Conservation (phyloP, 2,113 vertebrate species). For the Holacanthus passer region DNA sequence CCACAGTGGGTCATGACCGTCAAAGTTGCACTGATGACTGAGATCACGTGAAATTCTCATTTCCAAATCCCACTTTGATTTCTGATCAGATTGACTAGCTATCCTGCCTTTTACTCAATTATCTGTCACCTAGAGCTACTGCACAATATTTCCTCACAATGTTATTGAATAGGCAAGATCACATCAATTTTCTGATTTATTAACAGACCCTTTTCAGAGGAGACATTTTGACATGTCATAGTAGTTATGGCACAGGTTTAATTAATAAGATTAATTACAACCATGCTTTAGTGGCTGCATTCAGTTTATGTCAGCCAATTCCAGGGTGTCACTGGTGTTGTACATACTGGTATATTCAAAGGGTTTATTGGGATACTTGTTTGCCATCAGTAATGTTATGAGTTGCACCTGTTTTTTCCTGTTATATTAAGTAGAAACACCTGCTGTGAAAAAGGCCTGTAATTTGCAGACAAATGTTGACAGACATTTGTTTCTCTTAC, state of each 20-base stretch:
- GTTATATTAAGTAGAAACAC: not conserved
- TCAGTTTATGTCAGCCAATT: not conserved
- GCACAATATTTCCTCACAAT: not conserved
- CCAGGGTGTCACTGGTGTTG: not conserved
- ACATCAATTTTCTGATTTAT: not conserved
- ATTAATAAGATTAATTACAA: not conserved
- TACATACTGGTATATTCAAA: not conserved
- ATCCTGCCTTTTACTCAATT: constrained; percentile 5
- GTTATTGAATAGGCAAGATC: too few relatives aligned
- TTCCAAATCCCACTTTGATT: not conserved
- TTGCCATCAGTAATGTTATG: not conserved
- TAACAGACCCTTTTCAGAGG: not conserved
- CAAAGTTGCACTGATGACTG: not conserved
- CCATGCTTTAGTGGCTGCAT: not conserved
- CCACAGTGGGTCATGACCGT: too few relatives aligned
- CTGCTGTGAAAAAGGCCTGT: not conserved
- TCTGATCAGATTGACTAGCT: constrained; percentile 2
- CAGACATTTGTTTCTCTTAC: not conserved
- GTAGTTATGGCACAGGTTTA: not conserved
- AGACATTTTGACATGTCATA: not conserved
- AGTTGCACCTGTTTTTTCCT: constrained; percentile 3
- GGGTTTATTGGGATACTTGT: not conserved
- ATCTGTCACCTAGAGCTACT: not conserved
- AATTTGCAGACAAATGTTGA: not conserved
- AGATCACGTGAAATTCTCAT: not conserved